Conservation (phyloP, 2,797 vertebrate species). For the Mareca strepera region DNA sequence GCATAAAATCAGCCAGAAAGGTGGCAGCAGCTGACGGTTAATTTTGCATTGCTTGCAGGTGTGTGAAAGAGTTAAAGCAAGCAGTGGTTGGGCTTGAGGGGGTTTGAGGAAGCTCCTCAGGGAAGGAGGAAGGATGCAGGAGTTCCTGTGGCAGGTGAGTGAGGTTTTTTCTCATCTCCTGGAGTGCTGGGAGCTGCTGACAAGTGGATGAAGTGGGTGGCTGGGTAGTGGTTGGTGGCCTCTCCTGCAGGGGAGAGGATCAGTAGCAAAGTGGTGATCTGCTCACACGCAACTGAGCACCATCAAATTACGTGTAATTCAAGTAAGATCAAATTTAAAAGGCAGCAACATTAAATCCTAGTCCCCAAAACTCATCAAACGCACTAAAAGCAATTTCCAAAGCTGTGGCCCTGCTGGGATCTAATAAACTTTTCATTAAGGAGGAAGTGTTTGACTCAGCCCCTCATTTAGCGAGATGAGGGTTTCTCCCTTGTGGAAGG, state of each 20-base stretch:
- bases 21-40: not conserved
- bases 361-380: not conserved
- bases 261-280: not conserved
- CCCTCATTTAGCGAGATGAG: not conserved
- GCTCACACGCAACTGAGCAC: not conserved
- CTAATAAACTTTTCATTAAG: slow-evolving; percentile 23
- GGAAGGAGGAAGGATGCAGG: not conserved
- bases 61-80: not conserved
- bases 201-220: fast-evolving
- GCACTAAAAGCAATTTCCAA: slow-evolving; percentile 27
- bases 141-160: not conserved
- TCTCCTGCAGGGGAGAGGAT: not conserved
- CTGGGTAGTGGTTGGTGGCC: not conserved
- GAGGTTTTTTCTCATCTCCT: not conserved
- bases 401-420: not conserved
- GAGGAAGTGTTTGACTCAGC: slow-evolving; percentile 6
- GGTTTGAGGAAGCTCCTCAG: fast-evolving
- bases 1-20: not conserved
- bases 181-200: not conserved
- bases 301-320: not conserved
- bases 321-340: not conserved
- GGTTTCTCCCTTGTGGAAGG: not conserved
- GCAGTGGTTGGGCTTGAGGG: fast-evolving
- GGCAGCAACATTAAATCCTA: not conserved
- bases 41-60: not conserved